Evolutionary conservation across 64 coral and sea anemone genomes (phyloP).

Genomic region (Actinia tenebrosa): DNA sequence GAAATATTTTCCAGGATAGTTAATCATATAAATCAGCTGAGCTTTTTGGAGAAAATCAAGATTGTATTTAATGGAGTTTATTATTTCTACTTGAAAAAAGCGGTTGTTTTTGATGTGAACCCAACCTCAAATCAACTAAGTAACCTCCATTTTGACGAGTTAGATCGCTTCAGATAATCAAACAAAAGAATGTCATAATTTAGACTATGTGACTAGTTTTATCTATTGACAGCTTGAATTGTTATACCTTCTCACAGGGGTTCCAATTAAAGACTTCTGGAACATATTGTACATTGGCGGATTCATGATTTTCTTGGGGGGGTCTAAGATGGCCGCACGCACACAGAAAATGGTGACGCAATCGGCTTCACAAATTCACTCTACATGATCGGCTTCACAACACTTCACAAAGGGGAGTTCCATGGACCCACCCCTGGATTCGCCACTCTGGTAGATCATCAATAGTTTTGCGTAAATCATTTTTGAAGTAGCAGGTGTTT

Average conservation of each 20-base stretch:
- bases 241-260: not conserved
- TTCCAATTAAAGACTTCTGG: slow-evolving; percentile 6
- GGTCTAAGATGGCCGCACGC: too few relatives aligned
- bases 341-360: too few relatives aligned
- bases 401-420: too few relatives aligned
- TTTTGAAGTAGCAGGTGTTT: not conserved
- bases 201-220: not conserved
- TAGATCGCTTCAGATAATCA: not conserved
- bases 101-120: not conserved
- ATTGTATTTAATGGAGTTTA: not conserved
- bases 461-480: not conserved
- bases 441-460: not conserved
- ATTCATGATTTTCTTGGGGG: too few relatives aligned
- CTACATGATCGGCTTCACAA: too few relatives aligned
- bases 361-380: too few relatives aligned
- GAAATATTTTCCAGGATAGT: too few relatives aligned
- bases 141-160: not conserved
- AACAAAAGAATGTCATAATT: not conserved
- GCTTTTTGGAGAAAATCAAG: not conserved
- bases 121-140: not conserved
- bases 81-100: not conserved
- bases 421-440: too few relatives aligned
- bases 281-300: too few relatives aligned
- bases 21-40: not conserved
- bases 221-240: not conserved